Base-by-base conservation (phyloP, 2,113 vertebrate species). In the Lynx canadensis region DNA sequence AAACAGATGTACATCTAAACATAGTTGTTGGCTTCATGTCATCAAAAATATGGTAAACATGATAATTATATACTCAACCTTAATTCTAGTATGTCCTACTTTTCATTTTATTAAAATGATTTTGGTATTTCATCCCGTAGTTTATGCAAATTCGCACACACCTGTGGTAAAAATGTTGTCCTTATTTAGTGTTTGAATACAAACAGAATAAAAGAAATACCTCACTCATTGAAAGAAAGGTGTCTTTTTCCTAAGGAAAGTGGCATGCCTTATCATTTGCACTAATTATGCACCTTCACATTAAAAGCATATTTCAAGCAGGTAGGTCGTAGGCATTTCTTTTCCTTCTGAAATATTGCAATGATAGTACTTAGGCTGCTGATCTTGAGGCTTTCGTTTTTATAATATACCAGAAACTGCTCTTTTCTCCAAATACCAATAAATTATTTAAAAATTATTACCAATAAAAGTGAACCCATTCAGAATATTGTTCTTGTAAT, bases 1-100 rank as follows among this genome's bases (percentile, higher is more conserved):
- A 97, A 97, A 68, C 97, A 98, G 97, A 97, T 96, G 97, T 63
- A 85, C 1, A 5, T 96, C 94, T 97, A 98, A 98, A 97, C 92
- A 95, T 94, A 97, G 90, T 94, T 96, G 76, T 97, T 97, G 97
- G 76, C 92, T 94, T 97, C 92, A 73, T 96, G 76, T 78, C 87
- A 92, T 94, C n/a, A 92, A 91, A 97, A 95, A 91, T 94, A 83
- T 33, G 91, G 65, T 97, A 96, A 97, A 96, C 92, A 96, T 90
- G 74, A 82, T 96, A 98, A 97, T 97, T 98, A 98, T 97, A 84
- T 25, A 88, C 33, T 97, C 91, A 97, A 84, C 66, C 12, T 95
- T 96, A 97, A 96, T 97, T 96, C 83, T 83, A 52, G 6, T 38
- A 57, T 96, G 65, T 96, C 94, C 94, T 96, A 87, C 83, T 97